phyloP scores from a whole-genome alignment of 2,888 invertebrate genomes.

The Drosophila suboccidentalis region DNA sequence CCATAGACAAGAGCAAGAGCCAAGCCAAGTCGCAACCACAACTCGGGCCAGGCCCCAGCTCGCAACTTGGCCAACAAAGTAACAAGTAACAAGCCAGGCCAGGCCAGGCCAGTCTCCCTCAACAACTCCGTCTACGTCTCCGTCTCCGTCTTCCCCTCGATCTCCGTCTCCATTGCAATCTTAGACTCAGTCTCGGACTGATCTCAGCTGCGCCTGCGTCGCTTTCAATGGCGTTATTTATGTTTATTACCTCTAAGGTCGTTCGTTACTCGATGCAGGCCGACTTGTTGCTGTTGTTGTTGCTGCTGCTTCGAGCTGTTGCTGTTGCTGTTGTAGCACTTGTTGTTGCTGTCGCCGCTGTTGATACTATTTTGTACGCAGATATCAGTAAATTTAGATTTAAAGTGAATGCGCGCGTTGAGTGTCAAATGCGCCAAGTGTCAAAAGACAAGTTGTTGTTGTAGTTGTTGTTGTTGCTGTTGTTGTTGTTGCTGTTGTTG shows the following conservation, averaged over 20 bases:
- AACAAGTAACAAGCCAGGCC: slow-evolving; percentile 53
- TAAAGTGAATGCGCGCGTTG: slow-evolving; percentile 83
- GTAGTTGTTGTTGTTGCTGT: slow-evolving; percentile 30
- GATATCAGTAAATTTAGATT: slow-evolving; percentile 82
- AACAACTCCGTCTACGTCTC: slow-evolving; percentile 8
- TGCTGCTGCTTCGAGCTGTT: slow-evolving; percentile 36
- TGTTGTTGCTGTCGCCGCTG: slow-evolving; percentile 76
- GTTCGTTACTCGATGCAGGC: slow-evolving; percentile 77
- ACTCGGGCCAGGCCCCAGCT: slow-evolving; percentile 32
- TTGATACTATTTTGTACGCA: slow-evolving; percentile 82
- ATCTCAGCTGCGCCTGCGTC: slow-evolving; percentile 73
- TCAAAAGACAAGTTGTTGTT: slow-evolving; percentile 73
- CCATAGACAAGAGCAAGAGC: slow-evolving; percentile 56
- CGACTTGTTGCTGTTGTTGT: slow-evolving; percentile 26
- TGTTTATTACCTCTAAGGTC: slow-evolving; percentile 83
- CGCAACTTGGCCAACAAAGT: slow-evolving; percentile 54
- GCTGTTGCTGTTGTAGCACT: slow-evolving; percentile 35
- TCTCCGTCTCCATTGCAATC: slow-evolving; percentile 52
- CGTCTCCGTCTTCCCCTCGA: slow-evolving; percentile 9
- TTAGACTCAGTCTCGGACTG: slow-evolving; percentile 63
- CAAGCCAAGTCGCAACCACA: slow-evolving; percentile 29
- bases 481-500: slow-evolving; percentile 39
- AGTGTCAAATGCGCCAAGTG: slow-evolving; percentile 82
- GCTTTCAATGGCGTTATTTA: slow-evolving; percentile 83
- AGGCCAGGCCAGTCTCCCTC: slow-evolving; percentile 28